Conservation (phyloP, 2,797 vertebrate genomes). For the Heliangelus exortis region DNA sequence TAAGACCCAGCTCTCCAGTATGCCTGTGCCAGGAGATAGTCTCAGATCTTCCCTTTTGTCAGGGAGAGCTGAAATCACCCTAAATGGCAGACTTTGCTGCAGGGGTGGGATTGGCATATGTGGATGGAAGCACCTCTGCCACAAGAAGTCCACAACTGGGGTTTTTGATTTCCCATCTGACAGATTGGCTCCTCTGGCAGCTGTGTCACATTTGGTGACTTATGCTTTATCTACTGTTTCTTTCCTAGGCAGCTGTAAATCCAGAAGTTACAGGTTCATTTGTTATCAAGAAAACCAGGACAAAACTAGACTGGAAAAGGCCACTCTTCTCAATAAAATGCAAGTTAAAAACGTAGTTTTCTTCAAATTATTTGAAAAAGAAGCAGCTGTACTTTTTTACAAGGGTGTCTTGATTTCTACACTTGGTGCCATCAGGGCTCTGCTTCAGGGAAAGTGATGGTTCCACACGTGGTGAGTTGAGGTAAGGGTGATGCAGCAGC, state of each 20-base stretch:
- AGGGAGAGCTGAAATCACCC: not conserved
- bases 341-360: not conserved
- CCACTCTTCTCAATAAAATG: not conserved
- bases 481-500: not conserved
- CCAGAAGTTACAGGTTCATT: not conserved
- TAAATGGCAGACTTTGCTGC: not conserved
- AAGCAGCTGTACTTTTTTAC: not conserved
- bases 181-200: not conserved
- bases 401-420: not conserved
- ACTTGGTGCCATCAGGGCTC: fast-evolving
- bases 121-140: not conserved
- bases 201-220: not conserved
- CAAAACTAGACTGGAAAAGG: not conserved
- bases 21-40: not conserved
- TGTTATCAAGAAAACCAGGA: not conserved
- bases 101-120: not conserved
- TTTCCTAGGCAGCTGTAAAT: not conserved
- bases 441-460: not conserved
- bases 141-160: not conserved
- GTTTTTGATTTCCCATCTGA: not conserved
- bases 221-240: fast-evolving
- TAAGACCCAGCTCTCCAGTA: not conserved
- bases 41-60: not conserved
- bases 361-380: not conserved
- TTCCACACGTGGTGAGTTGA: not conserved